phyloP scores from a whole-genome alignment of 1,140 invertebrate species.

The Meteorus sp. region DNA sequence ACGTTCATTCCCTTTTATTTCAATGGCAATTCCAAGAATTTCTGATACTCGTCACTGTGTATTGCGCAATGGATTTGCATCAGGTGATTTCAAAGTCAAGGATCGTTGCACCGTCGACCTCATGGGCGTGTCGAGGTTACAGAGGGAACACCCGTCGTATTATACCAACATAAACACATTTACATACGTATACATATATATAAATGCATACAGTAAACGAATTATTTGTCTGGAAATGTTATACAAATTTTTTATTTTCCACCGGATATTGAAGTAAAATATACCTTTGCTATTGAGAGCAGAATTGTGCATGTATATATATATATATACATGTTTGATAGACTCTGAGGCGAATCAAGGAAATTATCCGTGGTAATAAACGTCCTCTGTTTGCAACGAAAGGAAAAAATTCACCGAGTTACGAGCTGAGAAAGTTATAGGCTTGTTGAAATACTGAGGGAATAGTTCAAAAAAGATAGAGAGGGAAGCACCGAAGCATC shows the following conservation, averaged over 20 bases:
- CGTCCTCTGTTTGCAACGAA: background rate
- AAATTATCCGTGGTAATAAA: conserved; percentile 7
- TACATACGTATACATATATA: background rate
- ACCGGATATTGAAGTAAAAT: too few species aligned
- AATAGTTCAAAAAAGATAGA: background rate
- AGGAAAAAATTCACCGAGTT: background rate
- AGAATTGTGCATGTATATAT: background rate
- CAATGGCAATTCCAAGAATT: too few species aligned
- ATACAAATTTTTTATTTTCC: too few species aligned
- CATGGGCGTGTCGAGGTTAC: conserved; percentile 17
- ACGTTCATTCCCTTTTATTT: too few species aligned
- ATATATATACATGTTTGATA: too few species aligned
- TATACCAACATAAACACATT: background rate
- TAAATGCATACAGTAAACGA: too few species aligned
- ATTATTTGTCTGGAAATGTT: too few species aligned
- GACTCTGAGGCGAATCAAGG: background rate
- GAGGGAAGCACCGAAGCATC: too few species aligned
- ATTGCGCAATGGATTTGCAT: background rate
- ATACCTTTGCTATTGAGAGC: background rate
- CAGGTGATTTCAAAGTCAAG: conserved; percentile 20
- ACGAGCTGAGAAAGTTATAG: conserved; percentile 5
- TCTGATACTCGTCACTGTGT: too few species aligned
- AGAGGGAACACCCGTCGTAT: conserved; percentile 1
- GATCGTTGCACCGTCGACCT: conserved; percentile 20
- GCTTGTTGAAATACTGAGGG: background rate